Conservation (phyloP, 2,888 invertebrate genomes). For the Yponomeuta sedellus region DNA sequence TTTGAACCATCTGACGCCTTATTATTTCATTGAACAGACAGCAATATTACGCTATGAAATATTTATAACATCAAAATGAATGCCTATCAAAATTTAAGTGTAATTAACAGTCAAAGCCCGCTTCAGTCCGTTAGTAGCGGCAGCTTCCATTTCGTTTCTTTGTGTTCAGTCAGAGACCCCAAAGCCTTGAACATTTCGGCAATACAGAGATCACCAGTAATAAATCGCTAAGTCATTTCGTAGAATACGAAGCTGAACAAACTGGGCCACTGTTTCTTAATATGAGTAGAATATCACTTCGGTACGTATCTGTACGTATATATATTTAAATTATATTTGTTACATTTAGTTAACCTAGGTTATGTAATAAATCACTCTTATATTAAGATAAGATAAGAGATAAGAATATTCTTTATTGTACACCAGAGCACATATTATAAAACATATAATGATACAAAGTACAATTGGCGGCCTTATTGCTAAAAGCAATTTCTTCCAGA, state of each 20-base stretch:
- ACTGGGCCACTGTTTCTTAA: not conserved
- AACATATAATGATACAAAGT: too few relatives aligned
- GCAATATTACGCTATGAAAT: not conserved
- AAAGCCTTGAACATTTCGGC: slow-evolving; percentile 31
- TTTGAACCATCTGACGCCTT: too few relatives aligned
- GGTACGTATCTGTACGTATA: too few relatives aligned
- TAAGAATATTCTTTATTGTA: too few relatives aligned
- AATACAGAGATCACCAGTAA: slow-evolving; percentile 28
- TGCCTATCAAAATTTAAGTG: not conserved
- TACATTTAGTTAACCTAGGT: too few relatives aligned
- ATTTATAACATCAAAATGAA: not conserved
- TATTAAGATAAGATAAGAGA: too few relatives aligned
- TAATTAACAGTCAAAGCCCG: not conserved
- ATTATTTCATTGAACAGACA: not conserved
- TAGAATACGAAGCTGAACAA: slow-evolving; percentile 17
- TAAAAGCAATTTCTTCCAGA: too few relatives aligned
- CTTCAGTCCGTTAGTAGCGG: not conserved
- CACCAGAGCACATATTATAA: too few relatives aligned
- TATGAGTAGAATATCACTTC: not conserved
- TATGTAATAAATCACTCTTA: too few relatives aligned
- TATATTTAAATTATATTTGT: too few relatives aligned
- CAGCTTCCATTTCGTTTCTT: slow-evolving; percentile 21
- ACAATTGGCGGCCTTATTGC: too few relatives aligned
- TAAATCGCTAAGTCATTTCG: slow-evolving; percentile 24
- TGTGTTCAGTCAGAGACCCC: slow-evolving; percentile 22